These are phyloP conservation scores for Calidris pugnax DNA, from an alignment of 2,113 vertebrate species.

Conservation along the genomic window DNA sequence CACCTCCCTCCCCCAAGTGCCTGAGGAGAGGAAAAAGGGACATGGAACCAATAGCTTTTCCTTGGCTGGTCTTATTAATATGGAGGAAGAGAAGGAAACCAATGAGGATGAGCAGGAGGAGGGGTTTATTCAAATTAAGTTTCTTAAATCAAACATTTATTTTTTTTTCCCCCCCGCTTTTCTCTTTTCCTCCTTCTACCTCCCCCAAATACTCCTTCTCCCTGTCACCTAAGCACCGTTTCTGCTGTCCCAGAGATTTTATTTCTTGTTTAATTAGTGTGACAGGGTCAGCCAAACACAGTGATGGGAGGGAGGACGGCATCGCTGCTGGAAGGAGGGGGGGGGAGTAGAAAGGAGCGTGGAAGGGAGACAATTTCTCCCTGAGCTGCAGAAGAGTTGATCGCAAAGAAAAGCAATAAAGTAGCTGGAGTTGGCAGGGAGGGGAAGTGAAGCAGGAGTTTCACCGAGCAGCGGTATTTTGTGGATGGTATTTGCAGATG, in stretches of 20 bases:
- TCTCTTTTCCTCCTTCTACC: neutral
- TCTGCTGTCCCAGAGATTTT: neutral
- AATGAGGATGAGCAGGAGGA: constrained; percentile 13
- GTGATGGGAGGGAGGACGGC: neutral
- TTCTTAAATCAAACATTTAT: neutral
- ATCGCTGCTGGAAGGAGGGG: neutral
- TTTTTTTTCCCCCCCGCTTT: rapidly evolving
- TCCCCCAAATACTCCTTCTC: neutral
- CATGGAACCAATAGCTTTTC: neutral
- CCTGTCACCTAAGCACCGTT: neutral
- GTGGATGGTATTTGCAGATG: neutral
- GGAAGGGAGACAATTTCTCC: neutral
- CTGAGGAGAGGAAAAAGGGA: neutral
- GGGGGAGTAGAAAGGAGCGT: neutral
- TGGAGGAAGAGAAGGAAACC: constrained; percentile 2
- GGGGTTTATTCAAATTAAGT: constrained; percentile 39
- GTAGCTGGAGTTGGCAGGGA: neutral
- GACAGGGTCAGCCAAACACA: neutral
- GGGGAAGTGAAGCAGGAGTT: neutral
- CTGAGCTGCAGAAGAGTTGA: neutral
- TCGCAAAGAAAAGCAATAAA: neutral
- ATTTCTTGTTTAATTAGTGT: neutral
- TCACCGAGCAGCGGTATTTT: neutral
- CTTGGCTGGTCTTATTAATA: constrained; percentile 12
- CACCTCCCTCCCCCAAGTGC: constrained; percentile 30